Conservation (phyloP, 1,140 invertebrate genomes). For the Drosophila albomicans region DNA sequence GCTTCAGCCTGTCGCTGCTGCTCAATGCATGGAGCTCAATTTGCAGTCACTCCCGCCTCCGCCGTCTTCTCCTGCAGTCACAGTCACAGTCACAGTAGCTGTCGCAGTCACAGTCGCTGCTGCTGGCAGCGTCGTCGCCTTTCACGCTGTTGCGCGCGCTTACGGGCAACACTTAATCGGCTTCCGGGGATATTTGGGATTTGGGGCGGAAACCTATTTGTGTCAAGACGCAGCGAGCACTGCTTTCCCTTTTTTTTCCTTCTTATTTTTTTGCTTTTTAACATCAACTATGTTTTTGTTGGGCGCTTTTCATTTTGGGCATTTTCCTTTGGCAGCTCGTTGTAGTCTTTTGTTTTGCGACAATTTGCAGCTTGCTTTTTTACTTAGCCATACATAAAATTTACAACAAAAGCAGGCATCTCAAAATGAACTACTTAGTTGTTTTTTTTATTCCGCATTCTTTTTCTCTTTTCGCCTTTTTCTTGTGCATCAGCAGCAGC, state of each 20-base stretch:
- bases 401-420: conserved; percentile 76
- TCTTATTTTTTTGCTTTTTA: not conserved
- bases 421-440: conserved; percentile 80
- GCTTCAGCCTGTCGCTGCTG: conserved; percentile 35
- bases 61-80: not conserved
- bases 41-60: conserved; percentile 54
- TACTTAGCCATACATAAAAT: conserved; percentile 81
- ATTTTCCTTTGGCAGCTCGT: conserved; percentile 71
- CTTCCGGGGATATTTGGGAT: conserved; percentile 83
- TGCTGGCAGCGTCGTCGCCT: conserved; percentile 32
- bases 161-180: conserved; percentile 81
- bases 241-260: conserved; percentile 11
- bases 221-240: conserved; percentile 73
- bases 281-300: conserved; percentile 33
- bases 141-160: conserved; percentile 80
- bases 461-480: conserved; percentile 23
- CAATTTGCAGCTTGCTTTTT: conserved; percentile 79
- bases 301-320: conserved; percentile 70
- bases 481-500: conserved; percentile 17
- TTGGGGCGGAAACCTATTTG: conserved; percentile 83
- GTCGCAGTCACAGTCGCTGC: conserved; percentile 18
- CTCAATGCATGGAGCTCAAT: conserved; percentile 59
- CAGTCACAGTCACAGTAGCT: conserved; percentile 13
- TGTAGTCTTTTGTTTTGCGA: conserved; percentile 78
- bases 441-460: conserved; percentile 13